Evolutionary conservation across 2,888 invertebrate species (phyloP).

Genomic region (Conistra vaccinii): DNA sequence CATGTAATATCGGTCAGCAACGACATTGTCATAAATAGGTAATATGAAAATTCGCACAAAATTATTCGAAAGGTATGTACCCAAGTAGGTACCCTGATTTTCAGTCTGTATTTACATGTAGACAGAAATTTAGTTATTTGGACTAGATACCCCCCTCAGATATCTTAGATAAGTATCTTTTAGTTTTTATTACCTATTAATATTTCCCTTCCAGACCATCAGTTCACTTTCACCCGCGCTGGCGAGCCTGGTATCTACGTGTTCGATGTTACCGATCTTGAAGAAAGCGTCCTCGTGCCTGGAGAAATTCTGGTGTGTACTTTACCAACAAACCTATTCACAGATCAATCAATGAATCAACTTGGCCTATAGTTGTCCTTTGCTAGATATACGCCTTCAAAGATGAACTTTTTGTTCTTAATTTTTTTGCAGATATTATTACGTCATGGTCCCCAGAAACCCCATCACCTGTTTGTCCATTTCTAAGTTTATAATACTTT

Average conservation of each 20-base stretch:
- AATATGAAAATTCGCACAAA: neutral
- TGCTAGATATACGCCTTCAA: neutral
- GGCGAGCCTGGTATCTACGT: conserved; percentile 84
- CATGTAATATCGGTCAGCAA: too few species aligned
- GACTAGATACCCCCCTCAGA: too few species aligned
- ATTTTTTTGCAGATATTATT: neutral
- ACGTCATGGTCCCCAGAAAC: too few species aligned
- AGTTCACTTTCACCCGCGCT: conserved; percentile 89
- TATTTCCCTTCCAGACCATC: conserved; percentile 81
- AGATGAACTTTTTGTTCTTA: neutral
- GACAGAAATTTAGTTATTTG: neutral
- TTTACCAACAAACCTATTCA: neutral
- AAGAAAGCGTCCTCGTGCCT: conserved; percentile 79
- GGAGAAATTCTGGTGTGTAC: conserved; percentile 86
- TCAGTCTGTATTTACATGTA: neutral
- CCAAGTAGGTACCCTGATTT: neutral
- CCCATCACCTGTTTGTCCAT: too few species aligned
- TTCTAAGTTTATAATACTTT: too few species aligned
- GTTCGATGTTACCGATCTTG: conserved; percentile 84
- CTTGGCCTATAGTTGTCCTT: neutral
- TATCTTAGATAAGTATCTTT: too few species aligned
- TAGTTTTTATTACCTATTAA: neutral
- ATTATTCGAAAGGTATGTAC: neutral
- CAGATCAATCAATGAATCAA: neutral
- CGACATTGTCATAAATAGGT: neutral